Evolutionary conservation across 2,888 invertebrate species (phyloP), one percentile per base, ranked within the genome.

Genomic region (Plebejus argus): DNA sequence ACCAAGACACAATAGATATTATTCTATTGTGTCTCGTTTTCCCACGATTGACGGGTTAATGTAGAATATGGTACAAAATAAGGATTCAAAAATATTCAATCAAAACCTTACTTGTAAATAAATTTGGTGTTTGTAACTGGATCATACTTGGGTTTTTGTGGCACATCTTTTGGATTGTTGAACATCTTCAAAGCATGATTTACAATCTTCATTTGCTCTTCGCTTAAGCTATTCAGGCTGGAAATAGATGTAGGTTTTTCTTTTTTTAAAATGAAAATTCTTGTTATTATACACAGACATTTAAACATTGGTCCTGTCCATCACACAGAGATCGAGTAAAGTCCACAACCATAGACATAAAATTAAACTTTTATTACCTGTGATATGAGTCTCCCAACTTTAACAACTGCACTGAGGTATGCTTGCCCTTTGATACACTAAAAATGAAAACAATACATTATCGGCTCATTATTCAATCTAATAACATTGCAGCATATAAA

Each of bases 381-480:
- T 93, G 93, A 82, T 93, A 93, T 82, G 92, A 91, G 83, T 91
- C 92, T 70, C 93, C 93, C 81, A 93, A 82, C 83, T 93, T 93
- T 53, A 93, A 85, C 82, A 93, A 86, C 83, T 93, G 92, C 77
- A 93, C 92, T 79, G 93, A 89, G 78, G 90, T 90, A 77, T 89
- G 88, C 84, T 90, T 92, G 23, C 86, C 84, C n/a, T 77, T 72
- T 45, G 83, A 82, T 66, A 85, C 80, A 79, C 86, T 84, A 80
- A 84, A 90, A 88, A 78, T 85, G 80, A 77, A 80, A 78, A 78
- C 58, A 28, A 28, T 33, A 74, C 49, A 74, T 39, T 78, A 78
- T 66, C 23, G 66, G 77, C 71, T 39, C 10, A 74, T 61, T 53
- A 70, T 70, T 15, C 28, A 28, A 23, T 49, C 1, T 49, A 23